phyloP scores from a whole-genome alignment of 2,888 invertebrate genomes.

The Pelosia muscerda region DNA sequence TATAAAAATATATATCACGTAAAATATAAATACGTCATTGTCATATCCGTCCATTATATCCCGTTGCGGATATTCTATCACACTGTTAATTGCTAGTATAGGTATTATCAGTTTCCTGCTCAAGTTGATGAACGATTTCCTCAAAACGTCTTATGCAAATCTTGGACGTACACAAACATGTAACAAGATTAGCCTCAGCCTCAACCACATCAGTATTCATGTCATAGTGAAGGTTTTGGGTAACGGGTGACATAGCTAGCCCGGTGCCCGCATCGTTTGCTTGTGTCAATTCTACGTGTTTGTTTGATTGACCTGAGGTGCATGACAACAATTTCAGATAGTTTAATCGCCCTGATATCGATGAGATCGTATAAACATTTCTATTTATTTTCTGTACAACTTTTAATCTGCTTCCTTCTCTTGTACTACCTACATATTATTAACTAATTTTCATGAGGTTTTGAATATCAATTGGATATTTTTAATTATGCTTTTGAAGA shows the following conservation, averaged over 20 bases:
- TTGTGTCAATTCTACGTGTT: slow-evolving; percentile 69
- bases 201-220: slow-evolving; percentile 60
- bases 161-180: slow-evolving; percentile 45
- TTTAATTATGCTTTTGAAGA: too few species aligned
- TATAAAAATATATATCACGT: background rate
- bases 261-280: slow-evolving; percentile 73
- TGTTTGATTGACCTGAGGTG: slow-evolving; percentile 70
- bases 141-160: slow-evolving; percentile 54
- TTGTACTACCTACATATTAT: too few species aligned
- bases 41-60: slow-evolving; percentile 26
- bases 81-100: slow-evolving; percentile 29
- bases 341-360: slow-evolving; percentile 49
- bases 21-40: background rate
- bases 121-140: slow-evolving; percentile 46
- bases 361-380: background rate
- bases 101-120: slow-evolving; percentile 39
- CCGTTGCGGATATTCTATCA: slow-evolving; percentile 36
- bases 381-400: too few species aligned
- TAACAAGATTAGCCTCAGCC: slow-evolving; percentile 56
- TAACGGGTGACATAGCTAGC: slow-evolving; percentile 63
- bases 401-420: too few species aligned
- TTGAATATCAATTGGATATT: background rate
- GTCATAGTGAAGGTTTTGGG: slow-evolving; percentile 49
- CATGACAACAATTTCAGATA: slow-evolving; percentile 64
- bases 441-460: background rate